These are phyloP conservation scores for Halichondria panicea DNA, from an alignment of 37 sponge, comb jelly and placozoan species.

Conservation along the genomic window DNA sequence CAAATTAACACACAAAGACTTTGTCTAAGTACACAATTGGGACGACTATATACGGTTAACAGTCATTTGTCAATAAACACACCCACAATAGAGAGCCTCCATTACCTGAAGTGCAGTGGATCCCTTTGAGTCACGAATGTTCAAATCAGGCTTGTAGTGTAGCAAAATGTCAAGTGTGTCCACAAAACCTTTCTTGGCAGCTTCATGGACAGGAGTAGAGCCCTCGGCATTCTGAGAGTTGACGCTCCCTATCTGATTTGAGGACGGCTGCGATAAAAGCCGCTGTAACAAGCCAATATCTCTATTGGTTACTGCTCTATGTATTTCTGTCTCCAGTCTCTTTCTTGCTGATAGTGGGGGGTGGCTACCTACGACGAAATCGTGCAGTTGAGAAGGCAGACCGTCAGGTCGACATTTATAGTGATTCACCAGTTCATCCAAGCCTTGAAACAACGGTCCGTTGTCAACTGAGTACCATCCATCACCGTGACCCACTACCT, in stretches of 20 bases:
- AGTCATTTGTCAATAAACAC: too few species aligned
- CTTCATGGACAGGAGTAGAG: slow-evolving; percentile 74
- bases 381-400: slow-evolving; percentile 61
- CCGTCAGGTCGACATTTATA: slow-evolving; percentile 69
- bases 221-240: slow-evolving; percentile 76
- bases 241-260: slow-evolving; percentile 19
- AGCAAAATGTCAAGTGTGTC: slow-evolving; percentile 56
- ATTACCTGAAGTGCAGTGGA: slow-evolving; percentile 81
- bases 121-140: slow-evolving; percentile 75
- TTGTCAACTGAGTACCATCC: slow-evolving; percentile 87
- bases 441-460: slow-evolving; percentile 89
- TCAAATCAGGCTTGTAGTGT: slow-evolving; percentile 71
- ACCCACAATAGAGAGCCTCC: too few species aligned
- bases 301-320: slow-evolving; percentile 59
- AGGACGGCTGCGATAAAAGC: slow-evolving; percentile 15
- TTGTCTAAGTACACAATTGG: too few species aligned
- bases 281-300: slow-evolving; percentile 31
- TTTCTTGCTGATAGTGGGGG: slow-evolving; percentile 63
- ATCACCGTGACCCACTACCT: slow-evolving; percentile 83
- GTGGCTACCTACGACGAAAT: slow-evolving; percentile 48
- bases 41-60: too few species aligned
- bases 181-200: slow-evolving; percentile 54
- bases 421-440: slow-evolving; percentile 79
- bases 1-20: too few species aligned
- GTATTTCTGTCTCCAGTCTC: slow-evolving; percentile 70